Conservation (phyloP, 2,113 vertebrate species). For the Rhinolophus sinicus region DNA sequence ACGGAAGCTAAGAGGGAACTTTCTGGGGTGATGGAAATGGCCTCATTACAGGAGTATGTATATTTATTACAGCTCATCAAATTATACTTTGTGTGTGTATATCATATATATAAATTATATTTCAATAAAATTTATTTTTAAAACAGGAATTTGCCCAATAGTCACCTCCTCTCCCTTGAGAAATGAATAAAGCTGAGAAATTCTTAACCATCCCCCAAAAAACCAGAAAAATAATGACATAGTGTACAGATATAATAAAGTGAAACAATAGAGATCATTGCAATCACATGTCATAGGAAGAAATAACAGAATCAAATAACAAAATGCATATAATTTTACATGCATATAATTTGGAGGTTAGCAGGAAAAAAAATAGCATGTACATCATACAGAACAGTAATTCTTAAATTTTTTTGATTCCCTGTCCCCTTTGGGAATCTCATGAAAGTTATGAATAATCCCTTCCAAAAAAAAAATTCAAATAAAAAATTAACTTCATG, state of each 20-base stretch:
- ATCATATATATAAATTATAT: background rate
- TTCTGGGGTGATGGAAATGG: background rate
- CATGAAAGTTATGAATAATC: background rate
- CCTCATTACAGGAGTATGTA: background rate
- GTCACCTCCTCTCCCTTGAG: background rate
- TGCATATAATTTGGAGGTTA: background rate
- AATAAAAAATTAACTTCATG: background rate
- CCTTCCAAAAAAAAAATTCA: background rate
- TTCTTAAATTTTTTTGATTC: background rate
- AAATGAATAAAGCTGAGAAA: background rate
- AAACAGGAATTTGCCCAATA: background rate
- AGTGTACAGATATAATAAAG: background rate
- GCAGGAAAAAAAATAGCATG: background rate
- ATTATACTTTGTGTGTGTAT: background rate
- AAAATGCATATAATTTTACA: background rate
- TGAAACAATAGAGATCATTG: background rate
- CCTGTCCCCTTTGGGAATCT: background rate
- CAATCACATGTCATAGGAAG: background rate
- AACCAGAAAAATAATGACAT: background rate
- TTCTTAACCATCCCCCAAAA: background rate
- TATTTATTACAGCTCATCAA: background rate
- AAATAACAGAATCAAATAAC: background rate
- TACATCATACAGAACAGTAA: background rate
- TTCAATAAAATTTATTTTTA: background rate
- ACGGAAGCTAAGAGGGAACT: background rate